Base-by-base conservation (phyloP, 2,797 vertebrate genomes). In the Chloroceryle amazona region DNA sequence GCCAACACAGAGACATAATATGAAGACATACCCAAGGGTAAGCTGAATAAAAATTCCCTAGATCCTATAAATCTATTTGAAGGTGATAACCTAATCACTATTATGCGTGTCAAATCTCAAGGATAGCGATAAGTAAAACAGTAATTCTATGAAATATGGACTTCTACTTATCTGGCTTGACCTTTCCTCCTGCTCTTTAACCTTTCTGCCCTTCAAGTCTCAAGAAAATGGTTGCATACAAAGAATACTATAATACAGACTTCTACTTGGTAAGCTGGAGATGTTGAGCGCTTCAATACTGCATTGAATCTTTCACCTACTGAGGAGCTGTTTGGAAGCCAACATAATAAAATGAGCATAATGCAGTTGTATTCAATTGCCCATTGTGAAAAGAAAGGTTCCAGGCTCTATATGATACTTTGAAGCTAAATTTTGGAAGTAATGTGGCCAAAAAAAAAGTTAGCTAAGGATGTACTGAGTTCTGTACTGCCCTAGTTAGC, bases 51-150 rank as follows among this genome's bases (percentile, higher is more conserved):
- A 97, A 92, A 95, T 95, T 97, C 96, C 82, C 75, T 33, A 44
- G 71, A 95, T 88, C 41, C 92, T 92, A 90, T 96, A 97, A 97
- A 97, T 97, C 93, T 95, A 81, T 96, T 94, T 94, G 92, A 95
- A 97, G 85, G 80, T 89, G 83, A 97, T 97, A 97, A 97, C 74
- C 81, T 96, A 93, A 97, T 97, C 87, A 97, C 41, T 80, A 41
- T 10, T 22, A 60, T 94, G 82, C 74, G 90, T 96, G 95, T 96
- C 96, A 97, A 75, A 96, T 62, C 60, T 91, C 81, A 94, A 96
- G 74, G 62, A 95, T 97, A 93, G 72, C 89, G 88, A 73, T 97
- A 97, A 97, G 78, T 96, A 89, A 97, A 98, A 94, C 89, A 97
- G 83, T 96, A 96, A 96, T 97, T 97, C 73, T 83, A 58, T 95